These are phyloP conservation scores for Meiosimyza platycephala DNA, from an alignment of 2,888 invertebrate species.

Conservation along the genomic window DNA sequence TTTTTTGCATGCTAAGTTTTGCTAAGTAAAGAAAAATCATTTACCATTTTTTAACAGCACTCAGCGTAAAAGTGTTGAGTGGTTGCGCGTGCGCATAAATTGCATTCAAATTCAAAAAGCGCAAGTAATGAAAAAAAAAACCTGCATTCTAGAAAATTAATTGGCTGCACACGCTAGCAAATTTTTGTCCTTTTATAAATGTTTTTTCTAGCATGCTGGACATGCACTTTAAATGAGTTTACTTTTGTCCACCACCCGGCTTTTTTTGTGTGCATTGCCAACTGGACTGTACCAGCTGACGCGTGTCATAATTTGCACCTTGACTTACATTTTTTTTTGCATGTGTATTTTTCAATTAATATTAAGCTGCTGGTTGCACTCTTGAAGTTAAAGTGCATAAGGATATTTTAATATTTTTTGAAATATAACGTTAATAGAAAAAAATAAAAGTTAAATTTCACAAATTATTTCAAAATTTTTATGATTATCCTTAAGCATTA, in stretches of 20 bases:
- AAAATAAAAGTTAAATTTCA: neutral
- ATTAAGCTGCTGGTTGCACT: constrained; percentile 8
- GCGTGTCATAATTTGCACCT: constrained; percentile 19
- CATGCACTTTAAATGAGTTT: neutral
- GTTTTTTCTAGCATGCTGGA: neutral
- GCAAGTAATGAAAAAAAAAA: neutral
- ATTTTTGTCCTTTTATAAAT: neutral
- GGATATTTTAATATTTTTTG: neutral
- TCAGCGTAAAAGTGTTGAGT: constrained; percentile 38
- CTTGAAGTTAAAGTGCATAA: neutral
- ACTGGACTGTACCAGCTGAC: neutral
- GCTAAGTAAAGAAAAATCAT: constrained; percentile 27
- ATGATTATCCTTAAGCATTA: neutral
- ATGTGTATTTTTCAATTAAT: neutral
- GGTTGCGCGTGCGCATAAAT: constrained; percentile 41
- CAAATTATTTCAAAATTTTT: neutral
- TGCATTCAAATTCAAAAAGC: neutral
- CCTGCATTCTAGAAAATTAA: constrained; percentile 16
- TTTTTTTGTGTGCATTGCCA: neutral
- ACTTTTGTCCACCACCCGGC: neutral
- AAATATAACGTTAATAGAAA: too few relatives aligned
- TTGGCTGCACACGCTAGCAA: constrained; percentile 10
- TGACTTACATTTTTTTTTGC: neutral
- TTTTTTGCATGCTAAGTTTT: constrained; percentile 37
- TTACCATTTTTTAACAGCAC: neutral